phyloP scores from a whole-genome alignment of 2,113 vertebrate species.

The Sturnira hondurensis region DNA sequence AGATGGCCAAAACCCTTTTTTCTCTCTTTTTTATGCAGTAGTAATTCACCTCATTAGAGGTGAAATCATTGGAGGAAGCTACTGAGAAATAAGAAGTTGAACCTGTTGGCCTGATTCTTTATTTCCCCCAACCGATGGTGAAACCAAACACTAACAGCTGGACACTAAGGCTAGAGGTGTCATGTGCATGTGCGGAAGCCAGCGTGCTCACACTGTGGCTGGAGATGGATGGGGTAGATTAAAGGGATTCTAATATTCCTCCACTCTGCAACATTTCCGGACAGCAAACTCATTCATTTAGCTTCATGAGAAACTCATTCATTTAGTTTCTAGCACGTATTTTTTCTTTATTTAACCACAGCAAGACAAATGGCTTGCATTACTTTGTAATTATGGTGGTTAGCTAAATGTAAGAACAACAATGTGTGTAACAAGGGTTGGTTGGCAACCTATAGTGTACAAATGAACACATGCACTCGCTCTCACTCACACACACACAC shows the following conservation, averaged over 20 bases:
- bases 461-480: too few species aligned
- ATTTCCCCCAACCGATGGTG: not conserved
- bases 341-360: constrained; percentile 43
- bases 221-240: not conserved
- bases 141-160: not conserved
- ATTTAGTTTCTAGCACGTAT: constrained; percentile 34
- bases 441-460: not conserved
- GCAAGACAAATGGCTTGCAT: constrained; percentile 56
- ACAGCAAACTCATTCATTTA: constrained; percentile 1
- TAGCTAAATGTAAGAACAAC: constrained; percentile 48
- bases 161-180: not conserved
- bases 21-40: constrained; percentile 60
- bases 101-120: constrained; percentile 12
- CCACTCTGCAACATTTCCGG: not conserved
- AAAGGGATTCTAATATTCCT: not conserved
- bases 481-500: not conserved
- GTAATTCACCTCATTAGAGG: constrained; percentile 69
- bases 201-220: not conserved
- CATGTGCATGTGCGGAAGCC: fast-evolving
- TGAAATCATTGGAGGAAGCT: constrained; percentile 69
- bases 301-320: constrained; percentile 31
- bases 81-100: constrained; percentile 63
- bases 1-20: constrained; percentile 69
- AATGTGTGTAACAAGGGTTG: constrained; percentile 12
- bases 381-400: constrained; percentile 54